These are phyloP conservation scores for Rhinatrema bivittatum DNA, from an alignment of 2,797 vertebrate species.

Conservation along the genomic window DNA sequence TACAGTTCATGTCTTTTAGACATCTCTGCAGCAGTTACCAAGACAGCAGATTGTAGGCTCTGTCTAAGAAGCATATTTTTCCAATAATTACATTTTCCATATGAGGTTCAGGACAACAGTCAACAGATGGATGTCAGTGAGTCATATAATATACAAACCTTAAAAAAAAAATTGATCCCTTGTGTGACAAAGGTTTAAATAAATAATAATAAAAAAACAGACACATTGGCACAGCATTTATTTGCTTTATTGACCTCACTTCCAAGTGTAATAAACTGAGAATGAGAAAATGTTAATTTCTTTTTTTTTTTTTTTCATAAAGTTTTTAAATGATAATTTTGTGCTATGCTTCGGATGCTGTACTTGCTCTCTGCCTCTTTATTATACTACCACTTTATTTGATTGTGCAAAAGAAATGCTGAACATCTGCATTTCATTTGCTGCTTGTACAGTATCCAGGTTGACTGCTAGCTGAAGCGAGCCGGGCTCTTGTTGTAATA, in stretches of 20 bases:
- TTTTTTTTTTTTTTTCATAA: conserved; percentile 21
- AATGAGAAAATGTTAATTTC: conserved; percentile 27
- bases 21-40: too few species aligned
- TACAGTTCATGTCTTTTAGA: too few species aligned
- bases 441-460: conserved; percentile 25
- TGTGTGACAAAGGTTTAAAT: too few species aligned
- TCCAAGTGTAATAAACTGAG: conserved; percentile 12
- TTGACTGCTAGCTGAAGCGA: conserved; percentile 26
- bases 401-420: conserved; percentile 25
- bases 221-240: not conserved
- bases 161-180: too few species aligned
- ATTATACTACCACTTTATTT: conserved; percentile 41
- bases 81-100: too few species aligned
- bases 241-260: not conserved
- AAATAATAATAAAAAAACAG: too few species aligned
- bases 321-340: conserved; percentile 24
- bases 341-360: conserved; percentile 19
- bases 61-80: too few species aligned
- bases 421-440: conserved; percentile 45
- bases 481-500: conserved; percentile 14
- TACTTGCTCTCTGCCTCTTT: too few species aligned
- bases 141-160: too few species aligned
- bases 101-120: too few species aligned
- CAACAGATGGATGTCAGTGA: too few species aligned
- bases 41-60: too few species aligned